Evolutionary conservation across 2,797 vertebrate species (phyloP), one percentile per base, ranked within the genome.

Genomic region (Miichthys miiuy): DNA sequence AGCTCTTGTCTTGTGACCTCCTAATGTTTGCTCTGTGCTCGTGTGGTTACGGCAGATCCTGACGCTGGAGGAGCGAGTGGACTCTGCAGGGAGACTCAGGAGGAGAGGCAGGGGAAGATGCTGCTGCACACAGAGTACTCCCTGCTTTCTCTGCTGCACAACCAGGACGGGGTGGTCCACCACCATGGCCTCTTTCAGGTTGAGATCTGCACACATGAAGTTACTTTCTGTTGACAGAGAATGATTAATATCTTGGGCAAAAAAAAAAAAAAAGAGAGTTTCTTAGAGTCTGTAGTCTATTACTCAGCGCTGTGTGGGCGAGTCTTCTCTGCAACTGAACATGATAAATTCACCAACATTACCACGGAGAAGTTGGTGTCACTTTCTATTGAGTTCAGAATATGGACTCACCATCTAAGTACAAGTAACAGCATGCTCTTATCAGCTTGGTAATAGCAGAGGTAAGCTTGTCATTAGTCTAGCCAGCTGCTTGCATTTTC

Each of bases 161-260:
- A 96, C 87, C 98, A 99, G 92, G 98, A 99, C 2, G 98, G 98
- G 13, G 98, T 99, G 84, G 98, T 99, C 57, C 98, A 99, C 91
- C 98, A 99, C 81, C 98, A 99, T 0, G 97, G 98, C 76, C 98
- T 99, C 82, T 99, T 99, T 88, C 97, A 99, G 97, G 98, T 99
- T 0, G 2, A 56, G 1, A 27, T 17, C 30, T 52, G 17, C 23
- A 51, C 1, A 27, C 10, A 9, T 66, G 21, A n/a, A 56, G 18
- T 44, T 54, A 5, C 6, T 72, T 61, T 74, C 34, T 23, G 18
- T 55, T 18, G 17, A 48, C 6, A 3, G 8, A 6, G 18, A 42
- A 60, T 48, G 6, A 60, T 42, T 60, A 1, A 46, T 46, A 9
- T 27, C 7, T 25, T 1, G 18, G 20, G 14, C 10, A 46, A 16